These are phyloP conservation scores for Limnephilus marmoratus DNA, from an alignment of 2,888 invertebrate species.

Conservation along the genomic window DNA sequence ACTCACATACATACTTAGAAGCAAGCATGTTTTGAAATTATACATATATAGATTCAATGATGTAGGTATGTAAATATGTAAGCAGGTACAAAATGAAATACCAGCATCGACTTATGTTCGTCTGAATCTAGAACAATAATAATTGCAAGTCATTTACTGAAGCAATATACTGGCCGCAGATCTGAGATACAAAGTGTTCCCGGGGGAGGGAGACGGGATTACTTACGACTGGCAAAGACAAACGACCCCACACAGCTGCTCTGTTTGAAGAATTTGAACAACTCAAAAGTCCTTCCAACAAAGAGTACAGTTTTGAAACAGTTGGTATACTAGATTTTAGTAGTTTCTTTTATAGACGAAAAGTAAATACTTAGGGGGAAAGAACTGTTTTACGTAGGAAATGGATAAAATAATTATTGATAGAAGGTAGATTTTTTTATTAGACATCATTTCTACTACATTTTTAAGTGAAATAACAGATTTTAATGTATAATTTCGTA, in stretches of 20 bases:
- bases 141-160: background rate
- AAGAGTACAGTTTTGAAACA: background rate
- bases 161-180: background rate
- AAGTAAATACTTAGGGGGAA: too few relatives aligned
- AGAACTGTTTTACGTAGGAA: too few relatives aligned
- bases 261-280: background rate
- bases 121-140: background rate
- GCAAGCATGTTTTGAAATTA: too few relatives aligned
- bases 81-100: background rate
- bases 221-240: slow-evolving; percentile 4
- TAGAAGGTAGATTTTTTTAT: too few relatives aligned
- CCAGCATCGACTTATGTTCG: background rate
- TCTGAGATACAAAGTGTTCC: slow-evolving; percentile 20
- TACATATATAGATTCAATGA: too few relatives aligned
- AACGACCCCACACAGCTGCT: background rate
- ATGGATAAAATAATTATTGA: too few relatives aligned
- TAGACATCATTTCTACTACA: too few relatives aligned
- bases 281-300: background rate
- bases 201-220: background rate
- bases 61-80: too few relatives aligned
- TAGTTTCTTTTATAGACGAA: background rate
- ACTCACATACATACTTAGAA: too few relatives aligned
- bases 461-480: too few relatives aligned
- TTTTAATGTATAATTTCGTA: too few relatives aligned
- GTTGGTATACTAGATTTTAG: background rate